Percentiles rank a stretch among this genome's conserved stretches.
phyloP scores from a whole-genome alignment of 1,140 invertebrate species.

The Zaprionus camerounensis region DNA sequence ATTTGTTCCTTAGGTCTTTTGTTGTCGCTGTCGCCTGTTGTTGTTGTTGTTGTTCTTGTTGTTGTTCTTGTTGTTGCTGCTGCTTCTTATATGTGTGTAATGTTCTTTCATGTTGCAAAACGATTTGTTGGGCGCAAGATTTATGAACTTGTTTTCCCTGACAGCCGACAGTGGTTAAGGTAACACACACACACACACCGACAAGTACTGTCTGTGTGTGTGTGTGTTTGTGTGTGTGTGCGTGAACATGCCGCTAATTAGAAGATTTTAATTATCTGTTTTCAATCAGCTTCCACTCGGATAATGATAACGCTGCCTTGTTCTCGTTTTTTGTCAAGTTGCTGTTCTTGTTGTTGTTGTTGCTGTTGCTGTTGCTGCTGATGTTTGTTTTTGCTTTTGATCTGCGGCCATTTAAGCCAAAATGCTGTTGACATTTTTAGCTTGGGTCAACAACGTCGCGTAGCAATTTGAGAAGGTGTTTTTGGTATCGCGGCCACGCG shows the following conservation, averaged over 20 bases:
- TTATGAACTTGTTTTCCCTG: slow-evolving; percentile 83
- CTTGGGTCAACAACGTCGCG: slow-evolving; percentile 20
- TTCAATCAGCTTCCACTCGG: slow-evolving; percentile 79
- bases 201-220: background rate
- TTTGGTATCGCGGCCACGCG: slow-evolving; percentile 72
- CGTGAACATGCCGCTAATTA: slow-evolving; percentile 81
- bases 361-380: background rate
- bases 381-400: slow-evolving; percentile 11
- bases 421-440: slow-evolving; percentile 68
- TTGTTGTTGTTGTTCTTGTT: slow-evolving; percentile 31
- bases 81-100: slow-evolving; percentile 62
- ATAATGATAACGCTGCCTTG: slow-evolving; percentile 73
- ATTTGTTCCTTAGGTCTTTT: slow-evolving; percentile 41
- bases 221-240: slow-evolving; percentile 59
- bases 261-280: slow-evolving; percentile 83
- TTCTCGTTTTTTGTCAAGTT: slow-evolving; percentile 30
- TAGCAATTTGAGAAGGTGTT: slow-evolving; percentile 59
- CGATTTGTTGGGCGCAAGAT: slow-evolving; percentile 83
- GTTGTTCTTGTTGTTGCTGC: slow-evolving; percentile 28
- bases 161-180: slow-evolving; percentile 82
- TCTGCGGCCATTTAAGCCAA: slow-evolving; percentile 59
- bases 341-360: background rate
- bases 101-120: slow-evolving; percentile 81
- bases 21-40: slow-evolving; percentile 38
- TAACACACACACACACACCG: slow-evolving; percentile 62